Evolutionary conservation across 2,797 vertebrate species (phyloP), one percentile per base, ranked within the genome.

Genomic region (Peromyscus attwateri): DNA sequence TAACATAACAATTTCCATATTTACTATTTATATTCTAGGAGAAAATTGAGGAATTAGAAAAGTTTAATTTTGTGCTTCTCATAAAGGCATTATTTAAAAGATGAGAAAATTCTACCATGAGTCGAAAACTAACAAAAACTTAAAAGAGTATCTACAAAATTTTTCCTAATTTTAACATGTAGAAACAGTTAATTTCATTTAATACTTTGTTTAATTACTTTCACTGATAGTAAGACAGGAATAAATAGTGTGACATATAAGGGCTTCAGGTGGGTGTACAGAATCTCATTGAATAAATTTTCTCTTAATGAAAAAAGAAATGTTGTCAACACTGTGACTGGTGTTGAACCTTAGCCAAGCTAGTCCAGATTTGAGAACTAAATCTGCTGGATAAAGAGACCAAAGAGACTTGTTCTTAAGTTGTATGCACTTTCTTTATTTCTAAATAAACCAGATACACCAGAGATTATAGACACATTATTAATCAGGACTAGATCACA

Each of bases 141-240:
- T 71, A 79, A 71, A 25, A 92, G 21, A 25, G 43, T 77, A 87
- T 62, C 1, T 2, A 57, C 57, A 29, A 60, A 19, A 19, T 25
- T 62, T 92, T 43, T 46, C 43, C 9, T 31, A 68, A 62, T 23
- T 85, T 91, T 96, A 62, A 52, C 29, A 37, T 21, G 27, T 0
- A 79, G 23, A 84, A 80, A 57, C 4, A 91, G 2, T 68, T 16
- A 29, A 60, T 84, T 76, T 96, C 13, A 40, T 21, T 75, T 95
- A 64, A 49, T 71, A 84, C 64, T 84, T 95, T 92, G 7, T 90
- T 92, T 55, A 82, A 37, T 57, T 92, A 8, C 8, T 87, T 94
- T 82, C 6, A 34, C 2, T 17, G n/a, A 46, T 27, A 40, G 0
- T 46, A 82, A 46, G 87, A 31, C 1, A 80, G 8, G 46, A 77